These are phyloP conservation scores for Rachycentron canadum DNA, from an alignment of 2,797 vertebrate species.

Conservation along the genomic window DNA sequence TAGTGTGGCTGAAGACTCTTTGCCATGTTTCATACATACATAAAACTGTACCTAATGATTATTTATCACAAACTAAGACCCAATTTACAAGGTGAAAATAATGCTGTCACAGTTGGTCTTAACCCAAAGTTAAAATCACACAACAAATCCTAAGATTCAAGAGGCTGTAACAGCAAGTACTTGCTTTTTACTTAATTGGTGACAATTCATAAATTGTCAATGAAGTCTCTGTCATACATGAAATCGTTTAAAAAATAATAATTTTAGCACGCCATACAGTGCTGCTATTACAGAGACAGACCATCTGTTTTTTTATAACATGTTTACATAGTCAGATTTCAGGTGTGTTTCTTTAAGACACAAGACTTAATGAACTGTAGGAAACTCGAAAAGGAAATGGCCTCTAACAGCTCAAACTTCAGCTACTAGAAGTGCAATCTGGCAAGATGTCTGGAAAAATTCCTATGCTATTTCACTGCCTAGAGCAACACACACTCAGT, in stretches of 20 bases:
- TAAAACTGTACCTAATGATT: not conserved
- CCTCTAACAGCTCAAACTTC: conserved; percentile 17
- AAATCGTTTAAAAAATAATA: not conserved
- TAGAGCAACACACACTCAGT: conserved; percentile 29
- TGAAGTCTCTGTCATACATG: no score
- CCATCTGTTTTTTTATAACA: not conserved
- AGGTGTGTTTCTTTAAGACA: conserved; percentile 2
- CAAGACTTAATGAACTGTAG: not conserved
- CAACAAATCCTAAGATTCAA: no score
- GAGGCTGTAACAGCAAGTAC: no score
- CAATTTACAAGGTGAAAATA: no score
- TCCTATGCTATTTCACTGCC: conserved; percentile 45
- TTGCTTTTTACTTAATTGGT: no score
- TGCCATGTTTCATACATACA: no score
- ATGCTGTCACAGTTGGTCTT: no score
- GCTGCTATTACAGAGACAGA: not conserved
- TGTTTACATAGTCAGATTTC: conserved; percentile 2
- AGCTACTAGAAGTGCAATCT: conserved; percentile 35
- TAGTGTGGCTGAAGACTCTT: not conserved
- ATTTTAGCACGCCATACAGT: not conserved
- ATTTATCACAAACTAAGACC: not conserved
- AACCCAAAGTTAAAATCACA: no score
- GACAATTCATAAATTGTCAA: no score
- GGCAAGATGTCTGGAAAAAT: conserved; percentile 50
- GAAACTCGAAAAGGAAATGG: conserved; percentile 23